Percentiles rank a stretch among this genome's conserved stretches.
Evolutionary conservation across 2,113 vertebrate genomes (phyloP).

Genomic region (Rhodinocichla rosea): DNA sequence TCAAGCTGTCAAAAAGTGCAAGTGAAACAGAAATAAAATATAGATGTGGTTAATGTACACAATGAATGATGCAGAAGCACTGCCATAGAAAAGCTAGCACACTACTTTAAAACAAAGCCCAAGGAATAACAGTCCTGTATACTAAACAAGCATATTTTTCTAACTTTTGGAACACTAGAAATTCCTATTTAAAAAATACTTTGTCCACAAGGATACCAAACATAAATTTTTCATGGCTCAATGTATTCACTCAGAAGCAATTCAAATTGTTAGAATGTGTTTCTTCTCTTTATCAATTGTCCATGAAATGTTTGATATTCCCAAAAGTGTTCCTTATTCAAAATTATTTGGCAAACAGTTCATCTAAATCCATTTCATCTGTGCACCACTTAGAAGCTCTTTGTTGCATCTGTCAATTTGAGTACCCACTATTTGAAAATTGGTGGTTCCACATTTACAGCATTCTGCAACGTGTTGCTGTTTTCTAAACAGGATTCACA

Average conservation of each 20-base stretch:
- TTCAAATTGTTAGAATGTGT: background rate
- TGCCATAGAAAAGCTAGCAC: background rate
- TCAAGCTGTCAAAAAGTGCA: conserved; percentile 31
- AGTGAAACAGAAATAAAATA: conserved; percentile 26
- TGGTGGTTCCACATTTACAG: background rate
- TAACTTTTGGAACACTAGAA: background rate
- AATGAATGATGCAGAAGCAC: background rate
- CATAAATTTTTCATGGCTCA: background rate
- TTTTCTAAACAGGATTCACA: background rate
- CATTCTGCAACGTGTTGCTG: background rate
- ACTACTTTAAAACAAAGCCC: background rate
- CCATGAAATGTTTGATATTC: background rate
- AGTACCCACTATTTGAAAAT: background rate
- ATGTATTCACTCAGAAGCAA: background rate
- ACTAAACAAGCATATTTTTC: background rate
- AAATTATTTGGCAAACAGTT: background rate
- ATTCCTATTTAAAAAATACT: background rate
- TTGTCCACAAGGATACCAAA: background rate
- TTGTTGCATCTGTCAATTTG: background rate
- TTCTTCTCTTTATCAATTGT: background rate
- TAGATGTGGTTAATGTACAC: background rate
- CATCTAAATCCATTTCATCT: background rate
- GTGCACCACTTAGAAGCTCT: background rate
- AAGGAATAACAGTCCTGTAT: background rate
- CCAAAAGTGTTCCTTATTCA: background rate